Evolutionary conservation across 2,888 invertebrate species (phyloP).

Genomic region (Napeogenes inachia): DNA sequence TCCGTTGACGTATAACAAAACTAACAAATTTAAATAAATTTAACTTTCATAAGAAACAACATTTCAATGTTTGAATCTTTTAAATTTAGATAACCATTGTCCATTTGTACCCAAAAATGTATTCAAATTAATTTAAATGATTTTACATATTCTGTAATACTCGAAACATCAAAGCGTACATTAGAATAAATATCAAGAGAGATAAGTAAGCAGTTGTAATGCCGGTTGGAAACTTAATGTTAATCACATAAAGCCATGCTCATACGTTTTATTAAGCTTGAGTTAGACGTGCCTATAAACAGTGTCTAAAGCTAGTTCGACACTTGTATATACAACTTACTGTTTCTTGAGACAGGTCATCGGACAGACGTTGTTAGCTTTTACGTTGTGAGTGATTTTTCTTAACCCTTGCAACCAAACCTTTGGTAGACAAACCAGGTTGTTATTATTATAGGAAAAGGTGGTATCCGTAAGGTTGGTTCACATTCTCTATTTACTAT

Average conservation of each 20-base stretch:
- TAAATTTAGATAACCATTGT: too few relatives aligned
- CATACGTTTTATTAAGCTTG: neutral
- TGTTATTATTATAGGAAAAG: neutral
- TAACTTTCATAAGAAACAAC: constrained; percentile 10
- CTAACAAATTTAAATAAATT: constrained; percentile 10
- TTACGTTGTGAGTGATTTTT: constrained; percentile 97
- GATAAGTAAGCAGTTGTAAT: too few relatives aligned
- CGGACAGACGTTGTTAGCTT: constrained; percentile 99
- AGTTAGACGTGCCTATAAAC: neutral
- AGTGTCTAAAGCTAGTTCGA: constrained; percentile 21
- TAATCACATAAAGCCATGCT: too few relatives aligned
- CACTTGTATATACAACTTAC: constrained; percentile 82
- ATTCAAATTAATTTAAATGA: too few relatives aligned
- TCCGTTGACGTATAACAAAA: neutral
- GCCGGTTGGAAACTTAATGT: too few relatives aligned
- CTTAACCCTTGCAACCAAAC: constrained; percentile 97
- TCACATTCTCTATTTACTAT: too few relatives aligned
- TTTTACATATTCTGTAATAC: too few relatives aligned
- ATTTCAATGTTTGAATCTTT: neutral
- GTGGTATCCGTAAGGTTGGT: too few relatives aligned
- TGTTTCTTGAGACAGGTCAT: constrained; percentile 99
- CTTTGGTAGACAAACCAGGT: constrained; percentile 73
- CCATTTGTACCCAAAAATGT: too few relatives aligned
- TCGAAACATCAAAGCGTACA: too few relatives aligned
- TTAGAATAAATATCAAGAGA: too few relatives aligned